These are phyloP conservation scores for Formicarius rufipectus DNA, from an alignment of 2,113 vertebrate species.

Conservation along the genomic window DNA sequence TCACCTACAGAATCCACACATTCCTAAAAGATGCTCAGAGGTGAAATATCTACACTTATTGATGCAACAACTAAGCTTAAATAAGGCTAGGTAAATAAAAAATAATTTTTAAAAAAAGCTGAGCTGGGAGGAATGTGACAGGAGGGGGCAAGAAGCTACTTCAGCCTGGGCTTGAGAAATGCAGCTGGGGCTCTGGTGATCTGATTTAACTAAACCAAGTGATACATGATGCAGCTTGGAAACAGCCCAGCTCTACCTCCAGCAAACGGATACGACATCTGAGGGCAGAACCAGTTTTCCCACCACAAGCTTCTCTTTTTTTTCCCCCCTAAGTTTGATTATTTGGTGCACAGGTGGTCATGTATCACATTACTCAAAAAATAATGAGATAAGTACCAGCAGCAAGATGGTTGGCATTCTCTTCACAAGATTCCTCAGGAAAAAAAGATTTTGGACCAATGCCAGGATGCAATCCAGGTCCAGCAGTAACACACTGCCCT, in stretches of 20 bases:
- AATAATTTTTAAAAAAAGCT: not conserved
- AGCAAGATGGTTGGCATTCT: not conserved
- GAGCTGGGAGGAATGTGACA: not conserved
- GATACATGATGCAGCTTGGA: not conserved
- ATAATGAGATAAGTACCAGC: not conserved
- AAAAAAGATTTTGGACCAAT: not conserved
- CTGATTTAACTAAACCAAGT: not conserved
- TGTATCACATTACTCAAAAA: not conserved
- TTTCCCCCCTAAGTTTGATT: not conserved
- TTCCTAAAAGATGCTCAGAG: not conserved
- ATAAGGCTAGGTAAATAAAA: not conserved
- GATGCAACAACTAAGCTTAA: not conserved
- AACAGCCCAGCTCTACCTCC: not conserved
- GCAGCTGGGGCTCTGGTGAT: rapidly evolving
- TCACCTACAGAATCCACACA: not conserved
- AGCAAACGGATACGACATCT: not conserved
- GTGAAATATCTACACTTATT: not conserved
- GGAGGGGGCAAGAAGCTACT: not conserved
- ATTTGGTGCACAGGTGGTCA: not conserved
- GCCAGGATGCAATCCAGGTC: not conserved
- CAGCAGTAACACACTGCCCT: not conserved
- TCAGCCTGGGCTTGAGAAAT: not conserved
- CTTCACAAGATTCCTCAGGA: not conserved
- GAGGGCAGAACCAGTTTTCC: not conserved
- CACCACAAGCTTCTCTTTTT: not conserved